These are phyloP conservation scores for Furcifer pardalis DNA, from an alignment of 2,797 vertebrate species.

Conservation along the genomic window DNA sequence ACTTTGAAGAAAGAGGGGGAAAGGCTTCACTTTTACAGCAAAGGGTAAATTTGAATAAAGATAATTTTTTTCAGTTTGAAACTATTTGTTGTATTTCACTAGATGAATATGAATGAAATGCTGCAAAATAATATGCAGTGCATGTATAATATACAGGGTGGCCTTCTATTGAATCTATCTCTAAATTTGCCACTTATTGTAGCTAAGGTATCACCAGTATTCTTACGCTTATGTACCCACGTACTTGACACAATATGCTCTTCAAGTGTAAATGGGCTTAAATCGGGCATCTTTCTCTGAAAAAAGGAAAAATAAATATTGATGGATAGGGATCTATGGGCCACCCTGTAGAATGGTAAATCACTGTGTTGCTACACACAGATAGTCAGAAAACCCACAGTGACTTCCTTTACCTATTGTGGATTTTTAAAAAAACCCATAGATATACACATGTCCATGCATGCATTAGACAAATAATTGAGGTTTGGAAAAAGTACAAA, in stretches of 20 bases:
- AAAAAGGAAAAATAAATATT: too few species aligned
- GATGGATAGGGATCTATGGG: too few species aligned
- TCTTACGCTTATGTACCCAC: too few species aligned
- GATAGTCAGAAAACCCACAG: neutral
- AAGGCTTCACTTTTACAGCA: slow-evolving; percentile 34
- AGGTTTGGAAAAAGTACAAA: neutral
- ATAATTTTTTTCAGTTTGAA: slow-evolving; percentile 23
- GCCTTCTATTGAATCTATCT: too few species aligned
- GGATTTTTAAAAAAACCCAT: neutral
- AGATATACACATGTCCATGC: neutral
- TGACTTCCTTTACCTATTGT: neutral
- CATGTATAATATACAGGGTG: neutral
- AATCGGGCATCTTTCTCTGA: too few species aligned
- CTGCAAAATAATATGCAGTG: neutral
- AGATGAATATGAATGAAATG: neutral
- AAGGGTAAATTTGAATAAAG: slow-evolving; percentile 60
- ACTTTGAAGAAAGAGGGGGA: slow-evolving; percentile 3
- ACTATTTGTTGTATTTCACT: neutral
- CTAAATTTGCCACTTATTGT: too few species aligned
- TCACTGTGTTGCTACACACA: too few species aligned
- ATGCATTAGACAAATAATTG: neutral
- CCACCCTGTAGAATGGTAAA: too few species aligned
- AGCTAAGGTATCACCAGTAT: too few species aligned
- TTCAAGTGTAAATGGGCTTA: too few species aligned
- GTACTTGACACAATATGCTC: too few species aligned